Evolutionary conservation across 2,888 invertebrate genomes (phyloP).

Genomic region (Agrotis ipsilon): DNA sequence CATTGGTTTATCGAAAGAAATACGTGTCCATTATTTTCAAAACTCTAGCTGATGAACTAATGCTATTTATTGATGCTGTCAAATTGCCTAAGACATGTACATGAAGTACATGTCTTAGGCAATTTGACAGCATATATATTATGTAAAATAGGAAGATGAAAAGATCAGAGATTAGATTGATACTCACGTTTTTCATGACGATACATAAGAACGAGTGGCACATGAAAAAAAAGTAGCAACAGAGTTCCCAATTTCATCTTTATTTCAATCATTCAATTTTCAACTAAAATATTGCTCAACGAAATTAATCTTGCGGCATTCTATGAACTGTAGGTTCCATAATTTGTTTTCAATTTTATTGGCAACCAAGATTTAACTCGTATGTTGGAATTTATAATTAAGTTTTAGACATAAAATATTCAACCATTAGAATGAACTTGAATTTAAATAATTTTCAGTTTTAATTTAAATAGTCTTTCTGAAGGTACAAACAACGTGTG

Average conservation of each 20-base stretch:
- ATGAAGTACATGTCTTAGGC: too few species aligned
- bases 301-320: constrained; percentile 23
- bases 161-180: not conserved
- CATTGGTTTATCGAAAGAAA: too few species aligned
- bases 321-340: constrained; percentile 14
- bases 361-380: constrained; percentile 1
- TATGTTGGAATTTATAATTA: constrained; percentile 47
- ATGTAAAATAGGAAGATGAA: too few species aligned
- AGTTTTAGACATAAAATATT: constrained; percentile 34
- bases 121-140: too few species aligned
- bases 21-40: too few species aligned
- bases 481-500: not conserved
- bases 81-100: too few species aligned
- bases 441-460: too few species aligned
- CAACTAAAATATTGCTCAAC: not conserved
- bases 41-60: too few species aligned
- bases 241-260: constrained; percentile 32
- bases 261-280: constrained; percentile 13
- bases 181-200: constrained; percentile 74
- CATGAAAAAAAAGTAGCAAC: constrained; percentile 40
- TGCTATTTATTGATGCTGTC: too few species aligned
- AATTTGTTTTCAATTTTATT: constrained; percentile 55
- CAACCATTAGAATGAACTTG: too few species aligned
- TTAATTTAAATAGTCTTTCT: too few species aligned
- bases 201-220: constrained; percentile 56